Conservation (phyloP, 2,888 invertebrate species). For the Caenorhabditis zanzibari region DNA sequence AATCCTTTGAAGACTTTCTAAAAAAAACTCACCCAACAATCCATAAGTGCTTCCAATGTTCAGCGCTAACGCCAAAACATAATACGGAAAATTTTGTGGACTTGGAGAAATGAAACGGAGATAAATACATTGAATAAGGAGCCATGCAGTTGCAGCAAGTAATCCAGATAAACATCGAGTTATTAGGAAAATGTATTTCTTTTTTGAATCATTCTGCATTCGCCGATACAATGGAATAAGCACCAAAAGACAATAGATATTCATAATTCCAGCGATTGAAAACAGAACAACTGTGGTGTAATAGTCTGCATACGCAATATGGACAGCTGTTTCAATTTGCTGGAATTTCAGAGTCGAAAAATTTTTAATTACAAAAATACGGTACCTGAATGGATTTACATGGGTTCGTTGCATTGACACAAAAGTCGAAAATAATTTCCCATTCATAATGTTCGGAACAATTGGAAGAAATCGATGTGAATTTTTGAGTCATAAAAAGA, state of each 20-base stretch:
- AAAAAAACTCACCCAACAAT: constrained; percentile 12
- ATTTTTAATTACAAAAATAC: not conserved
- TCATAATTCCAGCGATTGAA: constrained; percentile 13
- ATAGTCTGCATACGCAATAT: constrained; percentile 24
- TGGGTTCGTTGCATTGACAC: constrained; percentile 21
- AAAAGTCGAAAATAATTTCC: constrained; percentile 20
- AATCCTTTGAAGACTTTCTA: too few relatives aligned
- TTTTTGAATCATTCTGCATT: constrained; percentile 34
- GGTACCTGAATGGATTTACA: constrained; percentile 21
- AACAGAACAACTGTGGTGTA: constrained; percentile 20
- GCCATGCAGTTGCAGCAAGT: not conserved
- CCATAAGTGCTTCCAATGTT: constrained; percentile 31
- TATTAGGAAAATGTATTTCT: constrained; percentile 44
- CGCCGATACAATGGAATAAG: constrained; percentile 4
- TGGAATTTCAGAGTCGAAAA: not conserved
- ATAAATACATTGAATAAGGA: constrained; percentile 40
- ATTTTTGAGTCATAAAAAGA: not conserved
- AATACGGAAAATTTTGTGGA: constrained; percentile 8
- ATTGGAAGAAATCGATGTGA: constrained; percentile 16
- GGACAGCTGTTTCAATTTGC: constrained; percentile 19
- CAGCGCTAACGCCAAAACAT: constrained; percentile 23
- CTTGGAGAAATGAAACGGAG: constrained; percentile 23
- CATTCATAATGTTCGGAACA: constrained; percentile 15
- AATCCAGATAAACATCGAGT: constrained; percentile 1
- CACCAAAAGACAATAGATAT: constrained; percentile 23